phyloP scores from a whole-genome alignment of 2,797 vertebrate genomes.

The Labeo calbasu region DNA sequence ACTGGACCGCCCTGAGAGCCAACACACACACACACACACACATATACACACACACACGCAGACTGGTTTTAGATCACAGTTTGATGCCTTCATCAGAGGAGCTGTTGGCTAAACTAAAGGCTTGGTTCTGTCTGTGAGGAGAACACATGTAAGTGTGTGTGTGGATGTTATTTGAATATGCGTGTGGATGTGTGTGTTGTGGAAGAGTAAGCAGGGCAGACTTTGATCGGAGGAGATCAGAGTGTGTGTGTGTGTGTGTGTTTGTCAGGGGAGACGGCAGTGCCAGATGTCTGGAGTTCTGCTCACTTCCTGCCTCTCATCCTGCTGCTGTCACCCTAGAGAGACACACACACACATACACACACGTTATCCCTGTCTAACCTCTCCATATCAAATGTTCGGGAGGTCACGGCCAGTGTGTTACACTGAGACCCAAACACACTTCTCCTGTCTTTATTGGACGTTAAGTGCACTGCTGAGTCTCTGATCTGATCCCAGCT shows the following conservation, averaged over 20 bases:
- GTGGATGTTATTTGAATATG: slow-evolving; percentile 63
- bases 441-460: slow-evolving; percentile 65
- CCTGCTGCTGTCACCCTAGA: slow-evolving; percentile 71
- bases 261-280: slow-evolving; percentile 71
- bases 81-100: slow-evolving; percentile 37
- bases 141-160: slow-evolving; percentile 29
- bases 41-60: slow-evolving; percentile 15
- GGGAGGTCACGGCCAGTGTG: slow-evolving; percentile 63
- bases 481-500: slow-evolving; percentile 63
- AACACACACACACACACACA: slow-evolving; percentile 11
- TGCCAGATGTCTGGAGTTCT: slow-evolving; percentile 81
- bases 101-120: slow-evolving; percentile 25
- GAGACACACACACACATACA: slow-evolving; percentile 34
- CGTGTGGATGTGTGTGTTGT: slow-evolving; percentile 71
- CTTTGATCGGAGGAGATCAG: slow-evolving; percentile 82
- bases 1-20: slow-evolving; percentile 2
- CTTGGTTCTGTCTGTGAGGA: slow-evolving; percentile 34
- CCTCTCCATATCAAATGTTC: slow-evolving; percentile 45
- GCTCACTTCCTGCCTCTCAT: slow-evolving; percentile 80
- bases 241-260: slow-evolving; percentile 67
- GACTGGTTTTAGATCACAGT: slow-evolving; percentile 25
- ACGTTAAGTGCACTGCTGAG: slow-evolving; percentile 62
- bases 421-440: slow-evolving; percentile 69
- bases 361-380: slow-evolving; percentile 56
- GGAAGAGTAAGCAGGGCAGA: slow-evolving; percentile 77